Evolutionary conservation across 2,888 invertebrate species (phyloP).

Genomic region (Tortrix viridana): DNA sequence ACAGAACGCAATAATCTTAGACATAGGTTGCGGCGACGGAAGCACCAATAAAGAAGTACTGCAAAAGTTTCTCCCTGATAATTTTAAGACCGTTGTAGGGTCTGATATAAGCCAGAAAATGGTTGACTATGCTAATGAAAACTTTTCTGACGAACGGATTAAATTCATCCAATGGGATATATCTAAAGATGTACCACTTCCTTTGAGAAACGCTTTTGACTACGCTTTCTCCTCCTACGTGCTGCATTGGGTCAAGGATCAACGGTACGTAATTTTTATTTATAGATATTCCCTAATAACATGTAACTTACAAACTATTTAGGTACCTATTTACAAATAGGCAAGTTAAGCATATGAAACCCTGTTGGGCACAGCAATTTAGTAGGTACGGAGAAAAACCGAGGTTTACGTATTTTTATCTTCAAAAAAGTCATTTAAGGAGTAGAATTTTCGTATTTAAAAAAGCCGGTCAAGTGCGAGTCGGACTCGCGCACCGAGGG

Average conservation of each 20-base stretch:
- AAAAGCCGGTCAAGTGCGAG: too few species aligned
- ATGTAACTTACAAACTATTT: too few species aligned
- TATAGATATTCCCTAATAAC: too few species aligned
- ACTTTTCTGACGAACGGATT: neutral
- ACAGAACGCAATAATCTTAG: neutral
- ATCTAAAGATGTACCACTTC: neutral
- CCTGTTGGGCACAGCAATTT: too few species aligned
- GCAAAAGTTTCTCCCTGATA: neutral
- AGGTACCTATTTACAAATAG: too few species aligned
- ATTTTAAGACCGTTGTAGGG: neutral
- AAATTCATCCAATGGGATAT: neutral
- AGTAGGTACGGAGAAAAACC: too few species aligned
- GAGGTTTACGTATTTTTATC: too few species aligned
- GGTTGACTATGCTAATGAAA: neutral
- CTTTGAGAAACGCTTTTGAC: neutral
- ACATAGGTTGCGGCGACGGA: constrained; percentile 1
- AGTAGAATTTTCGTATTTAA: too few species aligned
- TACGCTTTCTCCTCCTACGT: neutral
- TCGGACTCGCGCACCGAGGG: too few species aligned
- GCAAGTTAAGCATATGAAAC: too few species aligned
- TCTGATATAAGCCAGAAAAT: neutral
- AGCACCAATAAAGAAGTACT: neutral
- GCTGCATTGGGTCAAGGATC: neutral
- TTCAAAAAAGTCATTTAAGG: too few species aligned
- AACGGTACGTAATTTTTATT: too few species aligned